Evolutionary conservation across 2,113 vertebrate genomes (phyloP), one percentile per base, ranked within the genome.

Genomic region (Patagioenas fasciata): DNA sequence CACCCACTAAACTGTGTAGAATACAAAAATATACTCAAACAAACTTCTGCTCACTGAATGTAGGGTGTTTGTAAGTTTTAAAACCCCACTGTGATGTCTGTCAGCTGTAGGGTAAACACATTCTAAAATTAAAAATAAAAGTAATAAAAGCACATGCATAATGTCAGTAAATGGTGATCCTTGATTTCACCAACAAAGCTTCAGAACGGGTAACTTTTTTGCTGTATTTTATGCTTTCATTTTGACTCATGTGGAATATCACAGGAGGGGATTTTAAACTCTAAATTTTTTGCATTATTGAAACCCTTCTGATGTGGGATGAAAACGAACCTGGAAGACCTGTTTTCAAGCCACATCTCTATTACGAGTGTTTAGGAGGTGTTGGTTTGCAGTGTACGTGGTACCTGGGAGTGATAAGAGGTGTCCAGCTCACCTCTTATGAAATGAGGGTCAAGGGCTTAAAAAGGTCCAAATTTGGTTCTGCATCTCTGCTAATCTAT

Each of bases 401-500:
- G 71, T 91, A 91, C 88, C 91, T 83, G 75, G 32, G 57, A 85
- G 65, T 15, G 5, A 14, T 6, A 20, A 10, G 0, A 3, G 69
- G n/a, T 75, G 44, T 95, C 83, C 77, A 79, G 48, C 70, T 84
- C 77, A 42, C 77, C 69, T 13, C 23, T 88, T 85, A 47, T 50
- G 23, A 64, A 95, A 92, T 38, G 9, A 58, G 21, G 58, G 74
- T 61, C 71, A 77, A 78, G 56, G 51, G 60, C 24, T 95, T 88
- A 71, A 64, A 51, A n/a, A 92, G 16, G 53, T 65, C 11, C 54
- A 4, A 4, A 17, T 23, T 91, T 96, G 81, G 32, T 57, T 88
- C 73, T 82, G 25, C 29, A 13, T 73, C 60, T 81, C 86, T 95
- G 38, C 65, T 92, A 86, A 89, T 93, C 69, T 92, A 2, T 86